phyloP scores from a whole-genome alignment of 2,888 invertebrate species.

The Oscheius sp. region DNA sequence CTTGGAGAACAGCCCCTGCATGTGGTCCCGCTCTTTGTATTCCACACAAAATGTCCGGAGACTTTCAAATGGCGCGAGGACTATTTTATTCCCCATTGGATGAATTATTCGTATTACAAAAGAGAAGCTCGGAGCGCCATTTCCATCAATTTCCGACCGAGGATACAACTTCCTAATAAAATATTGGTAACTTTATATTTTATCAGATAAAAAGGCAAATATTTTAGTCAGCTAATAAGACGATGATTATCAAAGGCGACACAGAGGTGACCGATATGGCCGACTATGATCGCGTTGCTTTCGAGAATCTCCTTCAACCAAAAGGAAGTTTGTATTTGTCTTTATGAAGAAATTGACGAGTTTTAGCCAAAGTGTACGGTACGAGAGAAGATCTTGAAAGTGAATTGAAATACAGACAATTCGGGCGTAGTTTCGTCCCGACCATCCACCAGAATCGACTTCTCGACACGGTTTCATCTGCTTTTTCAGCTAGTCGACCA shows the following conservation, averaged over 20 bases:
- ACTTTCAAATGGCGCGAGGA: conserved; percentile 42
- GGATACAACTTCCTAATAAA: conserved; percentile 64
- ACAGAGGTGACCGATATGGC: conserved; percentile 13
- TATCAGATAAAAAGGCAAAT: background rate
- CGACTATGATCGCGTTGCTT: conserved; percentile 30
- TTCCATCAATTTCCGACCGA: conserved; percentile 60
- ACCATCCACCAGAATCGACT: no score
- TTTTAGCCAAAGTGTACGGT: conserved; percentile 5
- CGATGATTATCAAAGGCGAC: conserved; percentile 13
- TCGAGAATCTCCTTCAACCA: conserved; percentile 26
- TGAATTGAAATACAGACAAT: background rate
- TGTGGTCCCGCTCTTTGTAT: conserved; percentile 90
- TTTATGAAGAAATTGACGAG: background rate
- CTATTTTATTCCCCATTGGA: conserved; percentile 74
- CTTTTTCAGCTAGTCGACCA: no score
- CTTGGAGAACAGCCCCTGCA: conserved; percentile 95
- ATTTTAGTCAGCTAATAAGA: conserved; percentile 25
- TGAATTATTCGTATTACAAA: conserved; percentile 72
- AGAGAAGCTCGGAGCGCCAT: conserved; percentile 51
- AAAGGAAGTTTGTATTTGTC: conserved; percentile 4
- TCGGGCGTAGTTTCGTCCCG: no score
- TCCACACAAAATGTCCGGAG: conserved; percentile 50
- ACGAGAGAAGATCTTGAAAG: conserved; percentile 12
- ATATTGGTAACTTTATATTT: conserved; percentile 41
- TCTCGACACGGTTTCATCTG: no score